phyloP scores from a whole-genome alignment of 1,140 invertebrate genomes.

The Harpegnathos saltator region DNA sequence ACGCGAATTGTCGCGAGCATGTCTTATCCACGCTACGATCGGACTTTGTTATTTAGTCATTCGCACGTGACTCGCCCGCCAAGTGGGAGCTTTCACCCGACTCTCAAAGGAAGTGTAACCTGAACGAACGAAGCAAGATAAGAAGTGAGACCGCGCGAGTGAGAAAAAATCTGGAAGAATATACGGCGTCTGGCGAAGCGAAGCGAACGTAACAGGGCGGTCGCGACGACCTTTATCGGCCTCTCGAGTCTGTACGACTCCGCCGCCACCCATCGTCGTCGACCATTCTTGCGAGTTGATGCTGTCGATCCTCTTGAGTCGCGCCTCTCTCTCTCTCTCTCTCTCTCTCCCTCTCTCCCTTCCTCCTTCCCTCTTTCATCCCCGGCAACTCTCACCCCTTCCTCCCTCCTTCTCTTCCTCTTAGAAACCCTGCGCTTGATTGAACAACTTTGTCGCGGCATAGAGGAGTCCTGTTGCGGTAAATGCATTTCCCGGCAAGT shows the following conservation, averaged over 20 bases:
- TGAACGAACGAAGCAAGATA: constrained; percentile 21
- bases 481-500: constrained; percentile 66
- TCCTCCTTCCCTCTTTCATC: too few species aligned
- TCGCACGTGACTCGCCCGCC: constrained; percentile 67
- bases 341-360: not conserved
- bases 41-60: constrained; percentile 67
- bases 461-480: constrained; percentile 45
- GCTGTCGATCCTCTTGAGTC: constrained; percentile 53
- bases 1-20: too few species aligned
- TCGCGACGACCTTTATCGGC: constrained; percentile 67
- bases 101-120: constrained; percentile 31
- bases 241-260: constrained; percentile 64
- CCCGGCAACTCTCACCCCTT: not conserved
- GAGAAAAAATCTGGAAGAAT: constrained; percentile 50
- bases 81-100: constrained; percentile 33
- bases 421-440: constrained; percentile 37
- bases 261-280: constrained; percentile 41
- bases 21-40: not conserved
- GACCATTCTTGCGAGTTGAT: constrained; percentile 67
- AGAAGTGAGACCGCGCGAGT: not conserved
- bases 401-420: not conserved
- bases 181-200: constrained; percentile 7
- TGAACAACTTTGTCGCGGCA: constrained; percentile 54
- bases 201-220: constrained; percentile 43
- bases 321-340: not conserved